Evolutionary conservation across 2,888 invertebrate genomes (phyloP), one percentile per base, ranked within the genome.

Genomic region (Acholoe squamosa): DNA sequence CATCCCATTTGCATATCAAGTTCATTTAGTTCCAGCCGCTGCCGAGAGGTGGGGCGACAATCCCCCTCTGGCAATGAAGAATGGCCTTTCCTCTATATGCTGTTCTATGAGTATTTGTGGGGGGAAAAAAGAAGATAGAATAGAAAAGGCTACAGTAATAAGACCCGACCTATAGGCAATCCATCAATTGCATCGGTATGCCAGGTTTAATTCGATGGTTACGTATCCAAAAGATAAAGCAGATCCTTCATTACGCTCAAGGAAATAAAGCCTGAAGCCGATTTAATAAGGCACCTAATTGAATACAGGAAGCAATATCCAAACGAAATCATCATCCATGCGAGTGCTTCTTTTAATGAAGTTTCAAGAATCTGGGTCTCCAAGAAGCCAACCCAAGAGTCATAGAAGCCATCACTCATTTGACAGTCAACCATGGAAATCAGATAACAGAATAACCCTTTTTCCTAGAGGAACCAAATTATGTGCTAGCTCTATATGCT

Each of bases 1-100:
- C 86, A 86, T 54, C 52, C 54, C 86, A 86, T 86, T 86, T 86
- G 86, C 86, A 86, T 86, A 86, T 86, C 86, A 52, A 86, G 28
- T 52, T 56, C 52, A 28, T 52, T 86, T 86, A 86, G 86, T 86
- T 86, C 33, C 54, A 52, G 54, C 31, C 28, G 19, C 22, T 86
- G 28, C 86, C n/a, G 28, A 52, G 52, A 86, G 86, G 86, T 16
- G 86, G 52, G n/a, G 28, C 54, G 86, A 28, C 86, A 52, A 54
- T 52, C 80, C 16, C 80, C 80, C 33, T 43, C 43, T 16, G 19
- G 14, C 80, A 16, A 22, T 80, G 80, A 80, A 33, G 33, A 43
- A 80, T 80, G 80, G 0, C 12, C 28, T 76, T 61, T 25, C 25
- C 61, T 5, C 3, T 43, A 43, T 10, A 43, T 10, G 43, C 43